These are phyloP conservation scores for Anodontia alba DNA, from an alignment of 2,888 invertebrate species.

Conservation along the genomic window DNA sequence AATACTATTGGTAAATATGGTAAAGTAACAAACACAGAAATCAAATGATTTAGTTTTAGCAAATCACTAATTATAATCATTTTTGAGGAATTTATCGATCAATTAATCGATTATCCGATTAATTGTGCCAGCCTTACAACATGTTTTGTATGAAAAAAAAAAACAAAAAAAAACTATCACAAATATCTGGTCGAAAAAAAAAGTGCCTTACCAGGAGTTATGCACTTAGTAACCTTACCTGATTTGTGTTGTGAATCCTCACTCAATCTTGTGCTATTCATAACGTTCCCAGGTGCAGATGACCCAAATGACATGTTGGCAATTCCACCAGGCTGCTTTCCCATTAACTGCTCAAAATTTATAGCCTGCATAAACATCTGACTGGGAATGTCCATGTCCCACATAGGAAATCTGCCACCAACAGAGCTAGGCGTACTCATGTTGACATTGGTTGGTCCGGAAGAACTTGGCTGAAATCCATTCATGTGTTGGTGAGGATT, in stretches of 20 bases:
- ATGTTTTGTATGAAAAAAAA: too few species aligned
- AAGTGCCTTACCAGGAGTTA: too few species aligned
- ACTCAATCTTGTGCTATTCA: slow-evolving; percentile 9
- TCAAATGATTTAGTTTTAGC: too few species aligned
- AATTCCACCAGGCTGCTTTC: slow-evolving; percentile 8
- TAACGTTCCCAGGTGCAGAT: not conserved
- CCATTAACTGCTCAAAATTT: slow-evolving; percentile 68
- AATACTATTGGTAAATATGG: too few species aligned
- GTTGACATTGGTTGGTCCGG: not conserved
- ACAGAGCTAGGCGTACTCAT: slow-evolving; percentile 30
- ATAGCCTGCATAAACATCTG: slow-evolving; percentile 71
- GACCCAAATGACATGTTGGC: slow-evolving; percentile 23
- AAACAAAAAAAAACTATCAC: too few species aligned
- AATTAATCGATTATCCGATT: too few species aligned
- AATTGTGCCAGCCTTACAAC: too few species aligned
- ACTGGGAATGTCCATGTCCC: slow-evolving; percentile 65
- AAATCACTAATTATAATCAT: too few species aligned
- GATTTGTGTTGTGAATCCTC: not conserved
- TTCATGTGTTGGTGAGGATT: slow-evolving; percentile 11
- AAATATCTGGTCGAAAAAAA: too few species aligned
- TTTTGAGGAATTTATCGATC: too few species aligned
- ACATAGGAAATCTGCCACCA: slow-evolving; percentile 49
- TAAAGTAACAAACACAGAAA: too few species aligned
- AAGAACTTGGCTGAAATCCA: not conserved
- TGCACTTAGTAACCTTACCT: too few species aligned